Percentiles rank a stretch among this genome's conserved stretches.
Evolutionary conservation across 2,888 invertebrate species (phyloP).

Genomic region (Gisinianus flammeolus): DNA sequence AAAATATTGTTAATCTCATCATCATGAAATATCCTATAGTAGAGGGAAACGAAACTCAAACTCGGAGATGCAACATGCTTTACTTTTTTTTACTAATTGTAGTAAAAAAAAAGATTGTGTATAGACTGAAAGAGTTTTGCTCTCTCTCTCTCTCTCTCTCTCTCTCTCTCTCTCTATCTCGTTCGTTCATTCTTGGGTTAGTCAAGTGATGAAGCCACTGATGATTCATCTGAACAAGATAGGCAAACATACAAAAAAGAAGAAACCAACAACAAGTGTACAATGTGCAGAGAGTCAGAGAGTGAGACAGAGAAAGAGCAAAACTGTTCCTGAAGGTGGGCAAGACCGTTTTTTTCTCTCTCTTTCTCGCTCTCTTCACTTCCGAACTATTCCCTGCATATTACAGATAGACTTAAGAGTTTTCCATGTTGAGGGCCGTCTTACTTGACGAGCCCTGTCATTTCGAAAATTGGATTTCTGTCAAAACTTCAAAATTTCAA

Average conservation of each 20-base stretch:
- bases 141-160: neutral
- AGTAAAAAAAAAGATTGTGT: too few relatives aligned
- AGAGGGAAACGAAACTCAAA: neutral
- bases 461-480: constrained; percentile 59
- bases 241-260: constrained; percentile 8
- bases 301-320: neutral
- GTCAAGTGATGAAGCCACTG: constrained; percentile 5
- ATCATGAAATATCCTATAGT: neutral
- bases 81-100: constrained; percentile 13
- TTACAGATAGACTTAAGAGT: too few relatives aligned
- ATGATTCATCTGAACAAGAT: neutral
- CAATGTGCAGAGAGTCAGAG: neutral
- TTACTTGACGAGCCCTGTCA: constrained; percentile 57
- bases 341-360: neutral
- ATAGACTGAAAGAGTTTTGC: neutral
- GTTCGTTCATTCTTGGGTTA: neutral
- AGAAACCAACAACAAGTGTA: too few relatives aligned
- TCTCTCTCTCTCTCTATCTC: neutral
- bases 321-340: constrained; percentile 7
- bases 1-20: too few relatives aligned
- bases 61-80: neutral
- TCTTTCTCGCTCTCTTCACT: neutral
- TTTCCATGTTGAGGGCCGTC: constrained; percentile 28
- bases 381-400: constrained; percentile 11
- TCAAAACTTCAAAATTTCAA: constrained; percentile 57